These are phyloP conservation scores for Crotalus tigris DNA, from an alignment of 2,113 vertebrate genomes.

Conservation along the genomic window DNA sequence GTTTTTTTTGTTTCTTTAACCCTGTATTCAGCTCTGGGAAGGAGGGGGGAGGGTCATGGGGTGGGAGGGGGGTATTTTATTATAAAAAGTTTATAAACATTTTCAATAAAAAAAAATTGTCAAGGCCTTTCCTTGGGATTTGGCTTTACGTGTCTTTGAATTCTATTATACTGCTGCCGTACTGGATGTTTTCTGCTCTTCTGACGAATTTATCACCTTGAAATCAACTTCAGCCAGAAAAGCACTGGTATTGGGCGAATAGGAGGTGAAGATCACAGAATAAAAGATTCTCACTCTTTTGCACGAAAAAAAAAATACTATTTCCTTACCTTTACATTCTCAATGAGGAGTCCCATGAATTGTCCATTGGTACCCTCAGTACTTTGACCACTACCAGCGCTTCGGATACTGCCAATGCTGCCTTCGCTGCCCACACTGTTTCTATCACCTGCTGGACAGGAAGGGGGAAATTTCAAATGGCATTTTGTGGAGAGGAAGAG, in stretches of 20 bases:
- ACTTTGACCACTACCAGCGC: constrained; percentile 92
- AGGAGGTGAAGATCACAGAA: background rate
- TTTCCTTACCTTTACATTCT: constrained; percentile 72
- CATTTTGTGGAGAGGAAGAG: background rate
- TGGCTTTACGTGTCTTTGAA: background rate
- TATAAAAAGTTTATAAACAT: too few relatives aligned
- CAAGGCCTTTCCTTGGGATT: background rate
- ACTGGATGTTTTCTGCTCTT: background rate
- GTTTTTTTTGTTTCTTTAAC: too few relatives aligned
- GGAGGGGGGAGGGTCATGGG: too few relatives aligned
- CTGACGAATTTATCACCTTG: background rate
- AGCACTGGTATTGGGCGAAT: background rate
- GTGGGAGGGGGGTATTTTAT: too few relatives aligned
- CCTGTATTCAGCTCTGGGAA: too few relatives aligned
- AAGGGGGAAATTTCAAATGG: background rate
- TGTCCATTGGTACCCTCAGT: constrained; percentile 83
- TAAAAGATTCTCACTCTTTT: background rate
- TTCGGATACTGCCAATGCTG: constrained; percentile 91
- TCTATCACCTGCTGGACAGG: constrained; percentile 82
- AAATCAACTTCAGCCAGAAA: background rate
- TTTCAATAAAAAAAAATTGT: background rate
- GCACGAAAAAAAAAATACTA: background rate
- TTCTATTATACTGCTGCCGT: background rate
- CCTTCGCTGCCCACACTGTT: constrained; percentile 89
- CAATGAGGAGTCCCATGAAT: constrained; percentile 66